These are phyloP conservation scores for Torymus texanus DNA, from an alignment of 2,888 invertebrate genomes.

Conservation along the genomic window DNA sequence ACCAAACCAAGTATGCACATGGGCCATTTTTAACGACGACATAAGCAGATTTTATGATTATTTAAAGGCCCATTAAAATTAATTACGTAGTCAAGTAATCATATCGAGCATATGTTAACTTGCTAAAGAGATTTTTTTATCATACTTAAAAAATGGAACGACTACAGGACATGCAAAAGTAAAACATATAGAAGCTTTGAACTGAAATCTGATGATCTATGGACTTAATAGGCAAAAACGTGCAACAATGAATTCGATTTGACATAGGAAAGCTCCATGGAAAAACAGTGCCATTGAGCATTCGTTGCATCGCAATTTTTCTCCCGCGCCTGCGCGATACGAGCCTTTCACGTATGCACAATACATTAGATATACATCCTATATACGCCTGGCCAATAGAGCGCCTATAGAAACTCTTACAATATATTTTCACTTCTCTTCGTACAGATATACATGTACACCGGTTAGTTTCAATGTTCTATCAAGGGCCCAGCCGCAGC, in stretches of 20 bases:
- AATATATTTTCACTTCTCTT: slow-evolving; percentile 13
- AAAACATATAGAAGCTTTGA: no score
- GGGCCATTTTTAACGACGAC: no score
- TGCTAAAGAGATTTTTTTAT: no score
- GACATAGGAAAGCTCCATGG: slow-evolving; percentile 5
- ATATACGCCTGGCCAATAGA: neutral
- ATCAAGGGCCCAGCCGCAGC: slow-evolving; percentile 15
- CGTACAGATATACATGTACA: neutral
- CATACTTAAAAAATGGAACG: no score
- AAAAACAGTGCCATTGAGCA: slow-evolving; percentile 18
- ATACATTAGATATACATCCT: slow-evolving; percentile 31
- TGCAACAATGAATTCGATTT: slow-evolving; percentile 23
- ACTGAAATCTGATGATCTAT: no score
- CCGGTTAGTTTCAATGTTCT: neutral
- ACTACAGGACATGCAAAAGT: no score
- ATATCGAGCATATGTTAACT: no score
- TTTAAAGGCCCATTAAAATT: no score
- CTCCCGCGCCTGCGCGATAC: neutral
- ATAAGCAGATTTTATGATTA: no score
- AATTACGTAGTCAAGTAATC: no score
- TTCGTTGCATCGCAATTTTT: slow-evolving; percentile 28
- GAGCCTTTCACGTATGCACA: slow-evolving; percentile 35
- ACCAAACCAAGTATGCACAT: no score
- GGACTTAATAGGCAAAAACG: neutral
- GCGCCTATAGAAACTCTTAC: slow-evolving; percentile 38